phyloP scores from a whole-genome alignment of 2,888 invertebrate species.

The Drosophila affinis region DNA sequence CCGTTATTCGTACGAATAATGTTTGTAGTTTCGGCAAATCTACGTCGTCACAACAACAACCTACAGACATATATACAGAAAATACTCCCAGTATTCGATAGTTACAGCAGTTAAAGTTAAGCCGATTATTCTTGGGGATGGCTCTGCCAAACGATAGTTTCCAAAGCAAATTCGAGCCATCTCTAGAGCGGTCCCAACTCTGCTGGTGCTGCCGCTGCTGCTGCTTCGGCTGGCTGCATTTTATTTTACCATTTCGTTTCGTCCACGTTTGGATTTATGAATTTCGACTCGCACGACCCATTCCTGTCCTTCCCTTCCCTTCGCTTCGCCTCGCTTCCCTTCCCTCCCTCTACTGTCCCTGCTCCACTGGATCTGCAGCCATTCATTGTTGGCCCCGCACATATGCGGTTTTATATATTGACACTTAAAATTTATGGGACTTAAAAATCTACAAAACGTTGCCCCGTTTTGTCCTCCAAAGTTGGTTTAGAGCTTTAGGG shows the following conservation, averaged over 20 bases:
- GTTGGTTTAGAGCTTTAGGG: conserved; percentile 41
- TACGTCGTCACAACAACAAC: no score
- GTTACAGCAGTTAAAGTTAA: no score
- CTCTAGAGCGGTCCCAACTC: conserved; percentile 9
- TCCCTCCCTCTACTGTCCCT: background rate
- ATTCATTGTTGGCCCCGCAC: conserved; percentile 64
- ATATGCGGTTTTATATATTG: conserved; percentile 79
- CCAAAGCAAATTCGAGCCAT: background rate
- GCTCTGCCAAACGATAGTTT: background rate
- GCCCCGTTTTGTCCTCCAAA: conserved; percentile 47
- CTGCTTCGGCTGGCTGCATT: conserved; percentile 57
- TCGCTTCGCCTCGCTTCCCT: background rate
- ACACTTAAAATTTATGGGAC: conserved; percentile 78
- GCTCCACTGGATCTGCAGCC: background rate
- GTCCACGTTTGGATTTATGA: conserved; percentile 70
- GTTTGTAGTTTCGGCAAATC: no score
- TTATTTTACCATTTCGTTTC: conserved; percentile 75
- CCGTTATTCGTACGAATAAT: no score
- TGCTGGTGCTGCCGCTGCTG: conserved; percentile 39
- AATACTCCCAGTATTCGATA: no score
- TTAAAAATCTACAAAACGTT: conserved; percentile 76
- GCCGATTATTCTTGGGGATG: no score
- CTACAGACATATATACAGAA: no score
- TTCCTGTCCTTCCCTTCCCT: conserved; percentile 27
- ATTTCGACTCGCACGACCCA: conserved; percentile 63